A percentile compares a stretch with the other conserved stretches of the same genome.
These are phyloP conservation scores for Anoncus sp. DNA, from an alignment of 2,888 invertebrate genomes.

Conservation along the genomic window DNA sequence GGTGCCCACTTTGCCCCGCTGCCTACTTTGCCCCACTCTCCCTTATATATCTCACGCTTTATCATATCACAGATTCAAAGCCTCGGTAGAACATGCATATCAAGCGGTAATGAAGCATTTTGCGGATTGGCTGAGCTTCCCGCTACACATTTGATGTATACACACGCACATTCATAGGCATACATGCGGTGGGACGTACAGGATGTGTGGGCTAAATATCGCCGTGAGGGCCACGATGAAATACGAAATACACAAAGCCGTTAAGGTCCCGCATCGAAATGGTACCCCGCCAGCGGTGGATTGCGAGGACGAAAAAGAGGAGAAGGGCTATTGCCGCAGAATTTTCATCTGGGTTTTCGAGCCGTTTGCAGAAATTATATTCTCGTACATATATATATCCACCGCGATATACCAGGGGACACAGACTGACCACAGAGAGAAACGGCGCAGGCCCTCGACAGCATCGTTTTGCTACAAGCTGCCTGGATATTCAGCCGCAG, in stretches of 20 bases:
- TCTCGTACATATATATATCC: slow-evolving; percentile 32
- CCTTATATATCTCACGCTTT: not conserved
- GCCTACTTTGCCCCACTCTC: no score
- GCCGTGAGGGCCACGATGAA: slow-evolving; percentile 32
- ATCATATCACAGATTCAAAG: slow-evolving; percentile 27
- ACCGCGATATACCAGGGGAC: not conserved
- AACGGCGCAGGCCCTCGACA: slow-evolving; percentile 16
- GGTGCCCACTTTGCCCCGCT: no score
- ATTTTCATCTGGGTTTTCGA: slow-evolving; percentile 52
- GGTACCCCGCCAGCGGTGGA: slow-evolving; percentile 14
- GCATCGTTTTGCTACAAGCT: slow-evolving; percentile 35
- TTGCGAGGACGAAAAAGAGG: slow-evolving; percentile 28
- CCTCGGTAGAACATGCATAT: not conserved
- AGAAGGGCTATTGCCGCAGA: slow-evolving; percentile 27
- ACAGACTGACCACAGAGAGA: slow-evolving; percentile 36
- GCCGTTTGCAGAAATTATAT: slow-evolving; percentile 51
- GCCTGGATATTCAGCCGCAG: slow-evolving; percentile 25
- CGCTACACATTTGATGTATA: not conserved
- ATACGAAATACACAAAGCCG: slow-evolving; percentile 41
- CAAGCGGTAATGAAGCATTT: slow-evolving; percentile 16
- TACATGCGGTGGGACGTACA: not conserved
- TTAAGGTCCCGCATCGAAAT: slow-evolving; percentile 34
- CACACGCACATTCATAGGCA: slow-evolving; percentile 1
- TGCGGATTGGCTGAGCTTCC: slow-evolving; percentile 9
- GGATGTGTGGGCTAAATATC: slow-evolving; percentile 22